Conservation (phyloP, 1,140 invertebrate species). For the Brachystomella parvula region DNA sequence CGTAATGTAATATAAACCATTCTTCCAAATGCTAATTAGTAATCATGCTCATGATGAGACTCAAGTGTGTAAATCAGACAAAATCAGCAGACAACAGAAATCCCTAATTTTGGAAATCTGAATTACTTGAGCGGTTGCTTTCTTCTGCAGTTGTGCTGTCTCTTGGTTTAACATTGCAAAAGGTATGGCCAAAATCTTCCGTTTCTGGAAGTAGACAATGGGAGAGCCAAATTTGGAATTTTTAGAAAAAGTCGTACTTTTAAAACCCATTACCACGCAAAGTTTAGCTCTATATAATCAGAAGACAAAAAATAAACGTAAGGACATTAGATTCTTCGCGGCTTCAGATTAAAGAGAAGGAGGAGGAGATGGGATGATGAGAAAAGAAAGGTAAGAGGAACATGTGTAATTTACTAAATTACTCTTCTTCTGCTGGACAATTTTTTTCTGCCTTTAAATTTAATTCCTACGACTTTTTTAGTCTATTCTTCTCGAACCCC, state of each 20-base stretch:
- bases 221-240: background rate
- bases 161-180: background rate
- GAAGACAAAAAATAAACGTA: background rate
- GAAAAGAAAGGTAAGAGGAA: background rate
- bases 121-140: background rate
- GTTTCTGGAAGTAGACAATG: no score
- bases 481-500: background rate
- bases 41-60: background rate
- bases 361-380: background rate
- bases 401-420: constrained; percentile 10
- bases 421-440: constrained; percentile 11
- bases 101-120: background rate
- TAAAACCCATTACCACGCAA: background rate
- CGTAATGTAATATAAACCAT: background rate
- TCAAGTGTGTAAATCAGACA: background rate
- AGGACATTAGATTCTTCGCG: constrained; percentile 8
- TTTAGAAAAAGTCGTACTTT: background rate
- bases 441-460: background rate
- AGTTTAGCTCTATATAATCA: background rate
- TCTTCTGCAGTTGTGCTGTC: no score
- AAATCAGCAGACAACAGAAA: background rate
- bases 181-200: background rate
- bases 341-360: constrained; percentile 4
- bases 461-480: constrained; percentile 7
- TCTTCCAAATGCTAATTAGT: constrained; percentile 2